These are phyloP conservation scores for Atractosteus spatula DNA, from an alignment of 2,113 vertebrate species.

Conservation along the genomic window DNA sequence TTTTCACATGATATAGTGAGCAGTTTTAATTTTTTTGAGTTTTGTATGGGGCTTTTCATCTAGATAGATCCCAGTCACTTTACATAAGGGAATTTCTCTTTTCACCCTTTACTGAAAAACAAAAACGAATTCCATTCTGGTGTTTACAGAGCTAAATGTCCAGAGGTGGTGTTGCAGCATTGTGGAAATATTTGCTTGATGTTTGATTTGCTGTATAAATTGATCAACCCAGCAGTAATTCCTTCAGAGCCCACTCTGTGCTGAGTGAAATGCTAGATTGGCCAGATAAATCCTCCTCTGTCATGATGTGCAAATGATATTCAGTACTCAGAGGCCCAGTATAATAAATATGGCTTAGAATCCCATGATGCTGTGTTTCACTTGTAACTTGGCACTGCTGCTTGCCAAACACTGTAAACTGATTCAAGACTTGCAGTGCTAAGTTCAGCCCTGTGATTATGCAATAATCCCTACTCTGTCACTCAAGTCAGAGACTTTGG, in stretches of 20 bases:
- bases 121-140: neutral
- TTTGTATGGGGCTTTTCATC: too few relatives aligned
- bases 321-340: too few relatives aligned
- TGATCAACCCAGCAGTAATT: neutral
- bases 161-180: neutral
- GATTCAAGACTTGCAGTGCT: neutral
- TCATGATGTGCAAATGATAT: too few relatives aligned
- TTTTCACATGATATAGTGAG: too few relatives aligned
- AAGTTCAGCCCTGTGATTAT: conserved; percentile 4
- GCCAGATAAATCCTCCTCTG: too few relatives aligned
- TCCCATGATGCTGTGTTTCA: too few relatives aligned
- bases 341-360: too few relatives aligned
- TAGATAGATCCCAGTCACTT: too few relatives aligned
- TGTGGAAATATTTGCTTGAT: neutral
- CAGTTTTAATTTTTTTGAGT: too few relatives aligned
- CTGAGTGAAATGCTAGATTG: too few relatives aligned
- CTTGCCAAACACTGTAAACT: neutral
- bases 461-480: conserved; percentile 3
- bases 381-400: conserved; percentile 6
- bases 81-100: neutral
- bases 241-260: too few relatives aligned
- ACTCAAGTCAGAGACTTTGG: neutral
- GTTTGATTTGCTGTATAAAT: neutral
- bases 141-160: neutral
- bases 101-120: neutral